Percentiles rank a stretch among this genome's conserved stretches.
Evolutionary conservation across 2,888 invertebrate species (phyloP).

Genomic region (Antheraea assamensis): DNA sequence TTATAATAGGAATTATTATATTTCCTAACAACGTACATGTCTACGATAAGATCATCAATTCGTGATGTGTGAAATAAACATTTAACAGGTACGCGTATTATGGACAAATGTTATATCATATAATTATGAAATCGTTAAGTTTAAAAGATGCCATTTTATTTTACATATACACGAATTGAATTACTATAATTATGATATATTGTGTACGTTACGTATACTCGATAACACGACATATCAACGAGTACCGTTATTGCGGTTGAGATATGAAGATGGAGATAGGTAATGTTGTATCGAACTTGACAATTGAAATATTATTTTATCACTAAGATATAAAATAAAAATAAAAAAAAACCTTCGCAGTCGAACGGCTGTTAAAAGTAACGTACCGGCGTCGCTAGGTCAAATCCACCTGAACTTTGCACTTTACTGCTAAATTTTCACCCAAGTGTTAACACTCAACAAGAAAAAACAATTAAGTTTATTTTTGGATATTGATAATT

Average conservation of each 20-base stretch:
- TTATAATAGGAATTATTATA: conserved; percentile 21
- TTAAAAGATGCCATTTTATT: conserved; percentile 3
- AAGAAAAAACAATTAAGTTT: neutral
- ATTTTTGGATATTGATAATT: neutral
- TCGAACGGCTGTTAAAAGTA: neutral
- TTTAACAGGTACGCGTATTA: conserved; percentile 62
- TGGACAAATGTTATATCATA: conserved; percentile 59
- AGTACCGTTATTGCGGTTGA: conserved; percentile 25
- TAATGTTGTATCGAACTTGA: conserved; percentile 29
- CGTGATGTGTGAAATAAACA: conserved; percentile 65
- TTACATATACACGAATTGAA: neutral
- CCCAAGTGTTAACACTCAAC: neutral
- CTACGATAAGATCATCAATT: conserved; percentile 56
- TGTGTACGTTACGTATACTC: neutral
- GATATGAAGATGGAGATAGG: conserved; percentile 22
- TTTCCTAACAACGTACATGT: conserved; percentile 57
- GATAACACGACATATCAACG: conserved; percentile 19
- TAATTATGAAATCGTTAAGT: conserved; percentile 28
- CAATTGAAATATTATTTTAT: conserved; percentile 20
- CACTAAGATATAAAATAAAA: neutral
- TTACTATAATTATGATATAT: neutral
- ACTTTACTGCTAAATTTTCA: neutral
- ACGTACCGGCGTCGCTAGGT: neutral
- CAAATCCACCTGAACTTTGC: neutral
- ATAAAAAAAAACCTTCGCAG: neutral